A percentile compares a stretch with the other conserved stretches of the same genome.
Conservation (phyloP, 2,888 invertebrate genomes). For the Clitarchus hookeri region DNA sequence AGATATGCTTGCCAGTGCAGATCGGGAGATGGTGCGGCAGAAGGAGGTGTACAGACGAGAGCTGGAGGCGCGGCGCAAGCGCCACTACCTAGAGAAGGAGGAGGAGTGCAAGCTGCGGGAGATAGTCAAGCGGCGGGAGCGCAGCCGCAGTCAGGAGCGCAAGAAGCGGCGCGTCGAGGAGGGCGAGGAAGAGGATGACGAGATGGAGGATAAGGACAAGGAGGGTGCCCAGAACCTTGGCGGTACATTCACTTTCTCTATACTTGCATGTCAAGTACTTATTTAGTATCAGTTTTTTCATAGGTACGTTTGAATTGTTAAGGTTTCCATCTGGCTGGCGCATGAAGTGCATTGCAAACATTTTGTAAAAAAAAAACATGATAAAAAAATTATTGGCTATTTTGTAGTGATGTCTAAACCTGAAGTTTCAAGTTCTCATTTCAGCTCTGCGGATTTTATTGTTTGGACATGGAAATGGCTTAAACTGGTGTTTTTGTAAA, state of each 20-base stretch:
- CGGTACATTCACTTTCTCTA: background rate
- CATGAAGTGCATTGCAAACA: too few relatives aligned
- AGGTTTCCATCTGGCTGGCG: too few relatives aligned
- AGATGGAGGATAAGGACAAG: constrained; percentile 36
- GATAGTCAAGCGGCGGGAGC: constrained; percentile 49
- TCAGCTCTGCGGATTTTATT: too few relatives aligned
- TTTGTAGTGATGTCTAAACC: too few relatives aligned
- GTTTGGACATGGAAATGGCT: too few relatives aligned
- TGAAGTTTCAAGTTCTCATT: too few relatives aligned
- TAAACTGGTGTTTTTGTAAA: too few relatives aligned
- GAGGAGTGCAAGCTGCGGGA: constrained; percentile 53
- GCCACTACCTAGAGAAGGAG: constrained; percentile 57
- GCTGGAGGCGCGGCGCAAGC: constrained; percentile 71
- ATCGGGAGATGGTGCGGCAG: constrained; percentile 76
- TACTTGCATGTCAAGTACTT: too few relatives aligned
- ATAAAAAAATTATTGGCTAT: too few relatives aligned
- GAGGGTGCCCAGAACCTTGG: constrained; percentile 44
- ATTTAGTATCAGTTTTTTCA: too few relatives aligned
- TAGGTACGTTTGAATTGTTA: too few relatives aligned
- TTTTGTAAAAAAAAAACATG: too few relatives aligned
- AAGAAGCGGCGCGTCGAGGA: constrained; percentile 45
- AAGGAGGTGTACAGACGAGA: constrained; percentile 76
- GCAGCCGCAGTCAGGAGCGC: constrained; percentile 41
- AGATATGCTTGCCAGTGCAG: constrained; percentile 50
- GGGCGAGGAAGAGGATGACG: constrained; percentile 42